Conservation (phyloP, 2,797 vertebrate species). For the Centroberyx gerrardi region DNA sequence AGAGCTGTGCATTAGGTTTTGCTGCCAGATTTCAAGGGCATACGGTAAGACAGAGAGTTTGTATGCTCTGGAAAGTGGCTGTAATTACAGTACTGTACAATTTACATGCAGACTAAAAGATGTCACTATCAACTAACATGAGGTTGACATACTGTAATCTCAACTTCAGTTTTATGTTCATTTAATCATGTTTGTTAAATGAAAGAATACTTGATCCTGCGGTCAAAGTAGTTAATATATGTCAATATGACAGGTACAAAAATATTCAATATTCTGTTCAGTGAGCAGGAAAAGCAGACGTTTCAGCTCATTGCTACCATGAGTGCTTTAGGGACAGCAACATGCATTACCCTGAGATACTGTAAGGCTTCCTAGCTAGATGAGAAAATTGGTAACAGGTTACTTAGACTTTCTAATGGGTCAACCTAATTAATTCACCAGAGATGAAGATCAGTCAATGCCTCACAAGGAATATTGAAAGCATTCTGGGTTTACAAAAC, state of each 20-base stretch:
- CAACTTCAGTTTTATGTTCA: no score
- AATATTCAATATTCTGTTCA: constrained; percentile 8
- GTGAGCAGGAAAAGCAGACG: constrained; percentile 51
- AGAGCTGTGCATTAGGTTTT: neutral
- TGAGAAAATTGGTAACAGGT: constrained; percentile 58
- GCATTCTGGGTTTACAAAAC: constrained; percentile 7
- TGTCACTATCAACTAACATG: no score
- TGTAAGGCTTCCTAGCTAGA: constrained; percentile 21
- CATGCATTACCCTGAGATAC: constrained; percentile 46
- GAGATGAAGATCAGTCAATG: constrained; percentile 52
- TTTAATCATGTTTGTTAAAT: neutral
- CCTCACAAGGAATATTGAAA: constrained; percentile 37
- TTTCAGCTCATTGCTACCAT: constrained; percentile 29
- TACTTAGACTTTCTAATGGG: constrained; percentile 43
- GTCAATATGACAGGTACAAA: constrained; percentile 5
- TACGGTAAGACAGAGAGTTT: no score
- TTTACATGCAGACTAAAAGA: neutral
- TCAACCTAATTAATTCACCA: constrained; percentile 59
- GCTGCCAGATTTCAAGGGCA: neutral
- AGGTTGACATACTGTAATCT: neutral
- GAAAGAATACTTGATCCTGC: neutral
- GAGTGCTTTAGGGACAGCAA: constrained; percentile 35
- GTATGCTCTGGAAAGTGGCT: neutral
- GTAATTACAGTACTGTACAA: neutral
- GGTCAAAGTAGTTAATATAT: neutral